Evolutionary conservation across 30 jellyfish, hydroid and myxozoan species (phyloP).

Genomic region (Clytia hemisphaerica): DNA sequence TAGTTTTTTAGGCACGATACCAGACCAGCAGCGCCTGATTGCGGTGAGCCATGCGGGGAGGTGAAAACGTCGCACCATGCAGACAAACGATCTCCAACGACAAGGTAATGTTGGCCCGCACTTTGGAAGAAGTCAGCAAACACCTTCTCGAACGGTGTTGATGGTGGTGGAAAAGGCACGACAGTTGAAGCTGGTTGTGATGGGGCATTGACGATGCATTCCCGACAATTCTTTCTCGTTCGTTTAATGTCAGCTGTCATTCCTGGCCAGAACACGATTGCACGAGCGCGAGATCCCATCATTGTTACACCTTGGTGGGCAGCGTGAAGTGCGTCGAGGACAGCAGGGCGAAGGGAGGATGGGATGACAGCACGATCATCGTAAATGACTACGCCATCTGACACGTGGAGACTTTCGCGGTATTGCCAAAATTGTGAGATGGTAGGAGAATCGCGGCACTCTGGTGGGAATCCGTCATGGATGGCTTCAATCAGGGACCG

Average conservation of each 20-base stretch:
- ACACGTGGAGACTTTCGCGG: no score
- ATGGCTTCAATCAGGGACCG: no score
- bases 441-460: no score
- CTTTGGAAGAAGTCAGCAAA: slow-evolving; percentile 1
- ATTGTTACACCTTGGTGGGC: no score
- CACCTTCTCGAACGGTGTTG: slow-evolving; percentile 13
- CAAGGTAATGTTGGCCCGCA: slow-evolving; percentile 6
- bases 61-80: background rate
- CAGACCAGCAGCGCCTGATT: slow-evolving; percentile 8
- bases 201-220: slow-evolving; percentile 4
- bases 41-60: slow-evolving; percentile 11
- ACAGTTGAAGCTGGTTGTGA: background rate
- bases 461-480: no score
- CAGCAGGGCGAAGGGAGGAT: no score
- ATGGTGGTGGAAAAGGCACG: background rate
- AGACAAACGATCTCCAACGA: slow-evolving; percentile 1
- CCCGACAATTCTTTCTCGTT: background rate
- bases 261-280: background rate
- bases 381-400: no score
- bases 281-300: no score
- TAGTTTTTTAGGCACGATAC: slow-evolving; percentile 7
- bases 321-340: no score
- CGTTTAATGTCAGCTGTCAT: background rate
- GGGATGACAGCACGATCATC: no score
- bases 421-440: no score